Conservation (phyloP, 2,797 vertebrate species). For the Eidolon dupreanum region DNA sequence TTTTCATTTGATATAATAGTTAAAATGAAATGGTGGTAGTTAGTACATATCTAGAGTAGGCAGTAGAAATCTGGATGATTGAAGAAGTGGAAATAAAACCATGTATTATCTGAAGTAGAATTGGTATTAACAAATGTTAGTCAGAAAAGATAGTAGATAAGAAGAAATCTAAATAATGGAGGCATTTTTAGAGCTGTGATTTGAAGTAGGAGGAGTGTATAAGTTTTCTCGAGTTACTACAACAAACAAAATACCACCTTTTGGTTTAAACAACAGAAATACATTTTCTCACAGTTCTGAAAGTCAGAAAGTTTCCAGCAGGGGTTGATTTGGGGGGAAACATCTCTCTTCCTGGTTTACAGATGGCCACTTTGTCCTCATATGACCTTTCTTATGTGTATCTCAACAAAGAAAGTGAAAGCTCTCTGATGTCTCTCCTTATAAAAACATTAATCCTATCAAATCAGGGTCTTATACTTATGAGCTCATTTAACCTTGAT, state of each 20-base stretch:
- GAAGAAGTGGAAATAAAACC: neutral
- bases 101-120: neutral
- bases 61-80: neutral
- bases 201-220: fast-evolving
- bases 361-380: neutral
- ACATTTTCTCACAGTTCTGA: neutral
- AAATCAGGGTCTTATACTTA: neutral
- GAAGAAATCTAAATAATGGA: neutral
- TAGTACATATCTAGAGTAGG: neutral
- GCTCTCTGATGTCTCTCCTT: neutral
- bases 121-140: neutral
- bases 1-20: neutral
- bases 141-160: neutral
- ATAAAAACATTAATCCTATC: neutral
- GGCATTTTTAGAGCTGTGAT: fast-evolving
- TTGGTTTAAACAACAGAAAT: neutral
- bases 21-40: neutral
- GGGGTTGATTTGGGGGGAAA: neutral
- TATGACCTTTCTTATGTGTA: neutral
- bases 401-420: neutral
- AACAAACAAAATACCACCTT: neutral
- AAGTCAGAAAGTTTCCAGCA: neutral
- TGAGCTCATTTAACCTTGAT: neutral
- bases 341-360: neutral
- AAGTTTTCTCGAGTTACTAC: fast-evolving